A percentile compares a stretch with the other conserved stretches of the same genome.
Conservation (phyloP, 2,797 vertebrate genomes). For the Artibeus lituratus region DNA sequence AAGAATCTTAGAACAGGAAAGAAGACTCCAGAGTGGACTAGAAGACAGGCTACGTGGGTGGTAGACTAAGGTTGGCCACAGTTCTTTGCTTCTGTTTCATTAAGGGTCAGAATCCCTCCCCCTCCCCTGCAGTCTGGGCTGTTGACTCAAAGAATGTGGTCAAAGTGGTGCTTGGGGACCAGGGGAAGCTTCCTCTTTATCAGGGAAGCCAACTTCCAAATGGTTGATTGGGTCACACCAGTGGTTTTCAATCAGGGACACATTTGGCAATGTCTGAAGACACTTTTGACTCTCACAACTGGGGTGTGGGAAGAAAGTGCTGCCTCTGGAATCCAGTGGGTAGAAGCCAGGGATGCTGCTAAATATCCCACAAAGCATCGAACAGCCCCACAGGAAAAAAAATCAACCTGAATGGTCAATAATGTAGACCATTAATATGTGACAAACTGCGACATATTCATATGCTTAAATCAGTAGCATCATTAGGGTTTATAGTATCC, state of each 20-base stretch:
- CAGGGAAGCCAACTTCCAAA: background rate
- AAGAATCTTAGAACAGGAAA: background rate
- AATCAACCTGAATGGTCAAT: background rate
- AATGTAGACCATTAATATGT: background rate
- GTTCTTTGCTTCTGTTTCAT: background rate
- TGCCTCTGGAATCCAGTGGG: background rate
- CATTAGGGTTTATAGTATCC: background rate
- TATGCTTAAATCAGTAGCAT: background rate
- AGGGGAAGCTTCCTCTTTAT: background rate
- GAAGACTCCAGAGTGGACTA: background rate
- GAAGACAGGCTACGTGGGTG: background rate
- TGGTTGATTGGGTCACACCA: background rate
- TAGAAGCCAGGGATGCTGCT: background rate
- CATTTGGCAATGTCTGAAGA: background rate
- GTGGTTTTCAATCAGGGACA: background rate
- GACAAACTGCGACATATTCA: background rate
- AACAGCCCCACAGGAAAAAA: background rate
- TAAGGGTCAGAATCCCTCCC: background rate
- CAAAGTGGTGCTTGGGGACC: background rate
- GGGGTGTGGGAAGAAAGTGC: no score
- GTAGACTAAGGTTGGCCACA: background rate
- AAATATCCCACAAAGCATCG: background rate
- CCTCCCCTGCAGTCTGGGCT: background rate
- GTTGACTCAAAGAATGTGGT: background rate
- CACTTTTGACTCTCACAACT: background rate